Percentiles rank a stretch among this genome's conserved stretches.
These are phyloP conservation scores for Leptobrachium ailaonicum DNA, from an alignment of 2,113 vertebrate genomes.

Conservation along the genomic window DNA sequence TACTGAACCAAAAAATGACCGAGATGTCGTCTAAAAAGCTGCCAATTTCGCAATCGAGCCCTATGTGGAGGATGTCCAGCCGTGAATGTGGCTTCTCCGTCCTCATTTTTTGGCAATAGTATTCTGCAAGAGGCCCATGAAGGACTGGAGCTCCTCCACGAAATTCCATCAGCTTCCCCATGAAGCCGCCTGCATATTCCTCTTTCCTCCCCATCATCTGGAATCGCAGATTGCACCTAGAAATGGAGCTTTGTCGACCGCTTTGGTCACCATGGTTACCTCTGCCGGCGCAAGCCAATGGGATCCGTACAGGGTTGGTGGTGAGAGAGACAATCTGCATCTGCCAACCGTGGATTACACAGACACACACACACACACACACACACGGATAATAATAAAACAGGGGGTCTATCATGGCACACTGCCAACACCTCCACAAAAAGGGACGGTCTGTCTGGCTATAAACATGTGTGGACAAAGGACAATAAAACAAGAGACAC, in stretches of 20 bases:
- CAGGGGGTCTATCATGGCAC: conserved; percentile 16
- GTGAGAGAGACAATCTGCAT: conserved; percentile 39
- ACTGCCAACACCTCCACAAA: conserved; percentile 31
- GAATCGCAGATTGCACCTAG: conserved; percentile 41
- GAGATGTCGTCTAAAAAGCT: no score
- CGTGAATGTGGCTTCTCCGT: no score
- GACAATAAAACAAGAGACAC: conserved; percentile 7
- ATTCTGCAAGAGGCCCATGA: no score
- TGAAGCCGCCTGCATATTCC: not conserved
- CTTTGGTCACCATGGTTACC: conserved; percentile 39
- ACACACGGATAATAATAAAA: conserved; percentile 11
- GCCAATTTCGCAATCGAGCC: no score
- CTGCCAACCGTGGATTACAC: conserved; percentile 7
- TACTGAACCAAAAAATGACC: no score
- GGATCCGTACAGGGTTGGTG: conserved; percentile 27
- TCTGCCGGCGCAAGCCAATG: conserved; percentile 39
- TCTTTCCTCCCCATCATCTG: conserved; percentile 15
- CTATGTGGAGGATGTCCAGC: no score
- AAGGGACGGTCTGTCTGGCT: conserved; percentile 24
- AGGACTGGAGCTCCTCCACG: not conserved
- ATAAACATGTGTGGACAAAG: conserved; percentile 25
- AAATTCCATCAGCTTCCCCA: conserved; percentile 12
- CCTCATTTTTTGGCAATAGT: no score
- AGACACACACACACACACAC: conserved; percentile 1
- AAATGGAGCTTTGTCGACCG: conserved; percentile 36